These are phyloP conservation scores for Neodon shergylaensis DNA, from an alignment of 2,113 vertebrate genomes.

Conservation along the genomic window DNA sequence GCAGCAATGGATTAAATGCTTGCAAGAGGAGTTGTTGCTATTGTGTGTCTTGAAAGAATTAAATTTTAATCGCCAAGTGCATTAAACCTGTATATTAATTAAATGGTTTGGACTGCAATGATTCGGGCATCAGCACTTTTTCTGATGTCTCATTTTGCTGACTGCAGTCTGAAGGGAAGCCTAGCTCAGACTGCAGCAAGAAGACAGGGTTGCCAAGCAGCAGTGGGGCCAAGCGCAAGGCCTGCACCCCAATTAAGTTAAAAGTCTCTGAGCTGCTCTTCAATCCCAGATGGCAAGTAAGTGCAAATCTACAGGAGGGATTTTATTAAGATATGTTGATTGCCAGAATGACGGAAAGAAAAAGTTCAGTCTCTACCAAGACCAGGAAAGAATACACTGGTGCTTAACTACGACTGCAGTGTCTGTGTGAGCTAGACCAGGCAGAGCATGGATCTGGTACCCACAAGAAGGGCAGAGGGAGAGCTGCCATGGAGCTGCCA, in stretches of 20 bases:
- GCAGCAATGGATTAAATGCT: slow-evolving; percentile 73
- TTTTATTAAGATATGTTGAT: slow-evolving; percentile 75
- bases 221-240: slow-evolving; percentile 82
- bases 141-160: slow-evolving; percentile 81
- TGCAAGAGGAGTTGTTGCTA: slow-evolving; percentile 64
- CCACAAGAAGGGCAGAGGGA: too few species aligned
- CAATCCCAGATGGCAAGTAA: slow-evolving; percentile 77
- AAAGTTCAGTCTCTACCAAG: slow-evolving; percentile 50
- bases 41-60: slow-evolving; percentile 80
- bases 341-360: slow-evolving; percentile 52
- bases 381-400: neutral
- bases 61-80: slow-evolving; percentile 85
- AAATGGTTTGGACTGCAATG: slow-evolving; percentile 80
- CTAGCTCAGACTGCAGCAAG: slow-evolving; percentile 61
- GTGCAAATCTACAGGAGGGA: slow-evolving; percentile 71
- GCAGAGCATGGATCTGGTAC: neutral
- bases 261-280: slow-evolving; percentile 83
- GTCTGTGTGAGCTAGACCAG: neutral
- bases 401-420: slow-evolving; percentile 11
- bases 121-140: slow-evolving; percentile 82
- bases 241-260: slow-evolving; percentile 85
- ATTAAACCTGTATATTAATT: slow-evolving; percentile 86
- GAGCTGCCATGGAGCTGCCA: too few species aligned
- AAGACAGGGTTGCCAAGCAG: slow-evolving; percentile 80
- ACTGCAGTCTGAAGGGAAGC: slow-evolving; percentile 82